A percentile compares a stretch with the other conserved stretches of the same genome.
These are phyloP conservation scores for Calameuta filiformis DNA, from an alignment of 2,888 invertebrate species.

Conservation along the genomic window DNA sequence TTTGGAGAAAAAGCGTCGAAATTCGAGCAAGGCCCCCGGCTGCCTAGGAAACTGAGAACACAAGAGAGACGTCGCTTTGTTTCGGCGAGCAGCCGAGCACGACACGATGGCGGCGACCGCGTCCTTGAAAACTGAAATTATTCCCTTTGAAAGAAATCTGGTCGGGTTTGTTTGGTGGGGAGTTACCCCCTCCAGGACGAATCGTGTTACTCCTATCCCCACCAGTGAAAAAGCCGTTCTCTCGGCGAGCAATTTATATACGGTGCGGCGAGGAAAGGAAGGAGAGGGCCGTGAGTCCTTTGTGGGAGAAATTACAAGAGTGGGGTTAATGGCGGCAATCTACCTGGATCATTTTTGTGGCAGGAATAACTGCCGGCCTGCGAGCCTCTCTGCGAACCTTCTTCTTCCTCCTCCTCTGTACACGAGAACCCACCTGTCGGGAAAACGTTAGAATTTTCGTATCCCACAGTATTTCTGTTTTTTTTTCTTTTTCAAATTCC, in stretches of 20 bases:
- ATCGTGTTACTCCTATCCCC: slow-evolving; percentile 1
- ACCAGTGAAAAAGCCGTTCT: not conserved
- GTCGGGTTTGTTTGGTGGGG: slow-evolving; percentile 42
- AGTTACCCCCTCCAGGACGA: slow-evolving; percentile 23
- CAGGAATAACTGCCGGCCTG: slow-evolving; percentile 55
- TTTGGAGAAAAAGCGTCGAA: not conserved
- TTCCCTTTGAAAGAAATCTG: slow-evolving; percentile 66
- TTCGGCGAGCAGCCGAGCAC: slow-evolving; percentile 30
- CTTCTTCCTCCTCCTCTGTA: slow-evolving; percentile 2
- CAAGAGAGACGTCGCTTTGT: slow-evolving; percentile 25
- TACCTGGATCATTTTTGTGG: slow-evolving; percentile 64
- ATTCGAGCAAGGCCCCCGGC: not conserved
- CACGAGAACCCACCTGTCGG: slow-evolving; percentile 41
- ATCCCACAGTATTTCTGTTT: not conserved
- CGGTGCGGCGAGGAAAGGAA: not conserved
- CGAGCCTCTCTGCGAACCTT: not conserved
- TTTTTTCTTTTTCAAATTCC: not conserved
- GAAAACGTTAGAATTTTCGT: slow-evolving; percentile 33
- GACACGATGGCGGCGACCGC: slow-evolving; percentile 52
- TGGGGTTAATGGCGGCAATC: slow-evolving; percentile 62
- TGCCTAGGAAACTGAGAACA: not conserved
- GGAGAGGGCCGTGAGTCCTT: not conserved
- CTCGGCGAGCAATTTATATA: slow-evolving; percentile 6
- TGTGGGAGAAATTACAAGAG: slow-evolving; percentile 26
- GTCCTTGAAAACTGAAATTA: slow-evolving; percentile 67